Base-by-base conservation (phyloP, 1,140 invertebrate genomes). In the Monochamus saltuarius region DNA sequence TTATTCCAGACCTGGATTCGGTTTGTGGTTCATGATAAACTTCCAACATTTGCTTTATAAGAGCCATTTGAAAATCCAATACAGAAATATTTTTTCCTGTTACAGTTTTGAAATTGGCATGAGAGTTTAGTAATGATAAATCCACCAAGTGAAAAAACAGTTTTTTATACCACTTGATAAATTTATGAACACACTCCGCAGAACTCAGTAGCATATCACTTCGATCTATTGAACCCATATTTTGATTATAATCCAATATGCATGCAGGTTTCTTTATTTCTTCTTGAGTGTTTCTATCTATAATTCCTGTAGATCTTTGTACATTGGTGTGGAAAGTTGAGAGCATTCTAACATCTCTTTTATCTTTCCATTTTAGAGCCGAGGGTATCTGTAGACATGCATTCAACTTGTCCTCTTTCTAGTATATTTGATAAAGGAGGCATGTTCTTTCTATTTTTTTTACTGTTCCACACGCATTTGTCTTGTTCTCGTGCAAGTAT, bases 181-280 rank as follows among this genome's bases (percentile, higher is more conserved):
- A 65, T 54, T 70, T 71, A 37, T 66, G 36, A 11, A 61, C 61
- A 14, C 38, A 70, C 17, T 68, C 56, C n/a, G 60, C 50, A 8
- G 61, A 63, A 47, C 66, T 72, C 4, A 73, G 53, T 7, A 76
- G 53, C 67, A 72, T 75, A 47, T 76, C 74, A 8, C 59, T 67
- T 55, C 64, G 59, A 60, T 77, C 70, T 36, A 76, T 65, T 9
- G 56, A 61, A 42, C 67, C 75, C 73, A 77, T 76, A 52, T 67
- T 61, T 46, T 51, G 36, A 59, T 72, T 75, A 45, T 75, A 76
- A 42, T 74, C 67, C 7, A 64, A 45, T 35, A 73, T 45, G 42
- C 59, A 62, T 13, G 38, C 47, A 45, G 68, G 71, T 62, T 76
- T 76, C 16, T 42, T 42, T 16, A 16, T 42, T 13, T 29, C 22